Evolutionary conservation across 2,797 vertebrate genomes (phyloP), one percentile per base, ranked within the genome.

Genomic region (Muscicapa comitata): DNA sequence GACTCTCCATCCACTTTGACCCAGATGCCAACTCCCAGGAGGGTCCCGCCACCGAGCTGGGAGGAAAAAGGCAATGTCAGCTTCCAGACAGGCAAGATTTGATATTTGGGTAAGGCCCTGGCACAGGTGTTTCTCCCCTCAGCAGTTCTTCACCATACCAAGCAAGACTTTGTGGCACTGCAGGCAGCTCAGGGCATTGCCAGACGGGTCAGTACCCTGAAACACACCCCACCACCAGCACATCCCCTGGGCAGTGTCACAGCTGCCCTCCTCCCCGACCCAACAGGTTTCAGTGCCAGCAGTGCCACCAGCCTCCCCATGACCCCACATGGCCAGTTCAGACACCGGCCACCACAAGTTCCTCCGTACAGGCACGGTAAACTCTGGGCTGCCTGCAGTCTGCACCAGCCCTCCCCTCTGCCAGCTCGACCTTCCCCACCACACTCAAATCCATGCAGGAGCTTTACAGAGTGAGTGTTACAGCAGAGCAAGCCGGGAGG

Each of bases 1-100:
- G 98, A 98, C 10, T 61, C 4, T 17, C 95, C 97, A 7, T 99
- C 98, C n/a, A 98, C 96, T 2, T 79, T 97, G 54, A 98, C 98
- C 99, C 99, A 99, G 96, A 99, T 98, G 37, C 99, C 99, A 94
- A 98, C 96, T 53, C 98, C 98, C 66, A 99, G 80, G 78, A 99
- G 97, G 43, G 97, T 80, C 19, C 94, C 94, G 0, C 99, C 99
- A 7, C 97, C 96, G 6, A 99, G 95, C 99, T 99, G 92, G 51
- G 61, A 65, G 73, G 62, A 83, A n/a, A 96, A 57, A 95, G 37
- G 67, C 8, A 79, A 33, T 0, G 7, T 94, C 70, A 96, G 70
- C 66, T 86, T 23, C 38, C 13, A 6, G 45, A 35, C 1, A 67
- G 55, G 42, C n/a, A 67, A 75, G 37, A 40, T 29, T 29, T 50